Percentiles rank a stretch among this genome's conserved stretches.
Evolutionary conservation across 2,888 invertebrate species (phyloP).

Genomic region (Limenitis camilla): DNA sequence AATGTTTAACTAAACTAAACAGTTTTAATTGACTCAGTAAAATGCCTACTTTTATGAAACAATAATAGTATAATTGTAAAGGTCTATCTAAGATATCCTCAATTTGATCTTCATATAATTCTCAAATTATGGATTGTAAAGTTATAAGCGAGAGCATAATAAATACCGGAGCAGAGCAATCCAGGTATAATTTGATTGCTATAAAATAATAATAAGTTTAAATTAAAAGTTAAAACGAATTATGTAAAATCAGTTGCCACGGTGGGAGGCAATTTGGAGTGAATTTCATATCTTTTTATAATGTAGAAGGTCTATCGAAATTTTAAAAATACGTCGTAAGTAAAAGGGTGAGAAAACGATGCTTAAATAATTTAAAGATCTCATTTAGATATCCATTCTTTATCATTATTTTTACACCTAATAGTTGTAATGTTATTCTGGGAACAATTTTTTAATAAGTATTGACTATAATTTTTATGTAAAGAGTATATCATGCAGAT

Average conservation of each 20-base stretch:
- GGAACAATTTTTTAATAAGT: too few relatives aligned
- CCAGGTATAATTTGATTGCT: slow-evolving; percentile 35
- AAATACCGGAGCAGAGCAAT: slow-evolving; percentile 39
- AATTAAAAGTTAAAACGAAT: slow-evolving; percentile 33
- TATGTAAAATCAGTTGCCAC: background rate
- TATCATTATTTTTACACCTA: too few relatives aligned
- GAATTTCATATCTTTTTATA: too few relatives aligned
- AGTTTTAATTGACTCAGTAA: background rate
- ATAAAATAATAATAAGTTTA: slow-evolving; percentile 49
- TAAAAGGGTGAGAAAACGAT: too few relatives aligned
- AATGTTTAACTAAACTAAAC: background rate
- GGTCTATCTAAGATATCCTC: slow-evolving; percentile 7
- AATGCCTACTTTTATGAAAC: slow-evolving; percentile 6
- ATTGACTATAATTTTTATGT: too few relatives aligned
- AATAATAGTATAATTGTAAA: slow-evolving; percentile 15
- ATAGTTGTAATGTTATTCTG: too few relatives aligned
- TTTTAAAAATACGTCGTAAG: too few relatives aligned
- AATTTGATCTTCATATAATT: slow-evolving; percentile 20
- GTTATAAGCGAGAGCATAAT: slow-evolving; percentile 41
- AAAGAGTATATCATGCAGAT: too few relatives aligned
- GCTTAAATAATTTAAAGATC: too few relatives aligned
- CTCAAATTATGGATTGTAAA: slow-evolving; percentile 57
- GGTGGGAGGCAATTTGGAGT: too few relatives aligned
- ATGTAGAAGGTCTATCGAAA: too few relatives aligned
- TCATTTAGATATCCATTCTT: too few relatives aligned